These are phyloP conservation scores for Brachionus asplanchnoidis DNA, from an alignment of 1,140 invertebrate genomes.

Conservation along the genomic window DNA sequence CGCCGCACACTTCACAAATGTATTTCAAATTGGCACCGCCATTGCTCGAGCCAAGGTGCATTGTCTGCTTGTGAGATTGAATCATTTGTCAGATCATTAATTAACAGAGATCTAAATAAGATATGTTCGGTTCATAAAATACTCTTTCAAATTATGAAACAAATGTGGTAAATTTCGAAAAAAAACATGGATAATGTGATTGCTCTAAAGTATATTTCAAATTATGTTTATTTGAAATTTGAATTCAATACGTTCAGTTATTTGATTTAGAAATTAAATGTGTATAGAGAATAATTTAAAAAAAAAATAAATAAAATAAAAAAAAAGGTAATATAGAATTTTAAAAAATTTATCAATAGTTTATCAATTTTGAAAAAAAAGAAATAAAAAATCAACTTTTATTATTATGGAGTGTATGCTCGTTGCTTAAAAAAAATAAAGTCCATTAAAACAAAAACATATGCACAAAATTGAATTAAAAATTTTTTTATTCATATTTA, in stretches of 20 bases:
- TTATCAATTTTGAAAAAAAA: no score
- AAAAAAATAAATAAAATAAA: neutral
- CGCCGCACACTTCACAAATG: constrained; percentile 24
- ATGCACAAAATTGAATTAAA: neutral
- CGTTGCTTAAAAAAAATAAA: neutral
- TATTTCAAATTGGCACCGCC: neutral
- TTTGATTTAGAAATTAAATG: neutral
- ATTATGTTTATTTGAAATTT: neutral
- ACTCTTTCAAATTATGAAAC: neutral
- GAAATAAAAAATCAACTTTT: no score
- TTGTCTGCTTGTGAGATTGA: constrained; percentile 11
- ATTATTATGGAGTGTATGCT: neutral
- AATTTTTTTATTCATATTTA: neutral
- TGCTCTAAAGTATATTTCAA: neutral
- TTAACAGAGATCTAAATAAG: neutral
- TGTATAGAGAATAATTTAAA: neutral
- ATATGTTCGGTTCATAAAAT: neutral
- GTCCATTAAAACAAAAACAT: neutral
- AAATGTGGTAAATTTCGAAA: neutral
- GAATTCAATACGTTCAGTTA: neutral
- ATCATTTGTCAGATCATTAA: constrained; percentile 37
- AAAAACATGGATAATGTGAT: constrained; percentile 2
- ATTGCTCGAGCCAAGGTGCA: neutral
- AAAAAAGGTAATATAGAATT: neutral
- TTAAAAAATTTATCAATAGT: neutral